These are phyloP conservation scores for Chroicocephalus ridibundus DNA, from an alignment of 2,113 vertebrate genomes.

Conservation along the genomic window DNA sequence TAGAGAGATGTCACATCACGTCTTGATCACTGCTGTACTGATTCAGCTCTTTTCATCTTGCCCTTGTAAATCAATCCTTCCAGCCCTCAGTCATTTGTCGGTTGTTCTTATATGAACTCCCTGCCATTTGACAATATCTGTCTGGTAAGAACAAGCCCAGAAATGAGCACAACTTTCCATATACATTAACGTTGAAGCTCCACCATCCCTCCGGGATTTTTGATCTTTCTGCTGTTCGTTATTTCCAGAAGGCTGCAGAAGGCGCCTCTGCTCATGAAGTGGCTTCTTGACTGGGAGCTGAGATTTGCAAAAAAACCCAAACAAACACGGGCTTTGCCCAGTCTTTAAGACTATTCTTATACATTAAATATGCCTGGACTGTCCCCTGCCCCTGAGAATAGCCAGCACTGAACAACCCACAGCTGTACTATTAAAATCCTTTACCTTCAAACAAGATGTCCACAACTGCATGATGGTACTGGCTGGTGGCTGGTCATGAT, in stretches of 20 bases:
- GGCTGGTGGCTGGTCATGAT: not conserved
- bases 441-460: not conserved
- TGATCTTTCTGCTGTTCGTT: not conserved
- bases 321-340: not conserved
- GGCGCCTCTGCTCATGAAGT: not conserved
- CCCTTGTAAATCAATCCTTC: slow-evolving; percentile 66
- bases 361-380: not conserved
- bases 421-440: not conserved
- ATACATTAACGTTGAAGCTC: slow-evolving; percentile 12
- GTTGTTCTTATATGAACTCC: slow-evolving; percentile 43
- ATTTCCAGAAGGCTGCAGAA: slow-evolving; percentile 25
- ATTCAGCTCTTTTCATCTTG: slow-evolving; percentile 58
- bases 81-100: slow-evolving; percentile 50
- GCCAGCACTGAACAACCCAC: not conserved
- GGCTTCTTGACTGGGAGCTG: slow-evolving; percentile 22
- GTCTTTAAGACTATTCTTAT: not conserved
- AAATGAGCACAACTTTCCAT: slow-evolving; percentile 34
- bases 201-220: not conserved
- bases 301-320: not conserved
- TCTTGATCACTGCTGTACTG: slow-evolving; percentile 16
- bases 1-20: slow-evolving; percentile 33
- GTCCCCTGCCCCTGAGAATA: not conserved
- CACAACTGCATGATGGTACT: fast-evolving
- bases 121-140: slow-evolving; percentile 46
- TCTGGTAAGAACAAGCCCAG: slow-evolving; percentile 30